Base-by-base conservation (phyloP, 2,888 invertebrate species). In the Macropis europaea region DNA sequence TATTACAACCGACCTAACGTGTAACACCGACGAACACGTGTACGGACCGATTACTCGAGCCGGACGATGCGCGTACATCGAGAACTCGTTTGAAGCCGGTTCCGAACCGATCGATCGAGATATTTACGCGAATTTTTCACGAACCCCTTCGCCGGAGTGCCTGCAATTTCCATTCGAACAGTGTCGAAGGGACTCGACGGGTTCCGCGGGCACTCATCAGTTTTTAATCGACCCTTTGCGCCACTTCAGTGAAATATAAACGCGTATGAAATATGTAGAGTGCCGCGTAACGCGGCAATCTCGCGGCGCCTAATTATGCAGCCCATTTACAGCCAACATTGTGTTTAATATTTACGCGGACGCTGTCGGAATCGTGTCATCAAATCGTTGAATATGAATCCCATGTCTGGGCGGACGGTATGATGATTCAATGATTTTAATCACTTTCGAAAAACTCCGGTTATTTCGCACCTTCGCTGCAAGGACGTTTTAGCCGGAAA, bases 181-280 rank as follows among this genome's bases (percentile, higher is more conserved):
- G n/a, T n/a, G n/a, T n/a, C n/a, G n/a, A n/a, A n/a, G n/a, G 15
- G 15, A 36, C 13, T 32, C 32, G 19, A 30, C 30, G 11, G 11
- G 24, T 11, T 45, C 19, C 9, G 26, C 6, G 17, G 30, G 38
- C 40, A 53, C 17, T 50, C 66, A 36, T 56, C 56, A 43, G 36
- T 56, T 68, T 68, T 68, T 66, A 66, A 68, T 68, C 66, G 50
- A 50, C 48, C 66, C 36, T 56, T 66, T 56, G 50, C 19, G 22
- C 5, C 40, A 36, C 42, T 50, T 66, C 28, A 43, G 56, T 45
- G 66, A 56, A 64, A 66, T 68, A 68, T 36, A 48, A 64, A 56
- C 56, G 42, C 43, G 50, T 13, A 43, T 50, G 32, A 66, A 66
- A 56, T 68, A 66, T 70, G 67, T 38, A 59, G 47, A 59, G 34